Conservation (phyloP, 1,140 invertebrate species). For the Drosophila nasuta region DNA sequence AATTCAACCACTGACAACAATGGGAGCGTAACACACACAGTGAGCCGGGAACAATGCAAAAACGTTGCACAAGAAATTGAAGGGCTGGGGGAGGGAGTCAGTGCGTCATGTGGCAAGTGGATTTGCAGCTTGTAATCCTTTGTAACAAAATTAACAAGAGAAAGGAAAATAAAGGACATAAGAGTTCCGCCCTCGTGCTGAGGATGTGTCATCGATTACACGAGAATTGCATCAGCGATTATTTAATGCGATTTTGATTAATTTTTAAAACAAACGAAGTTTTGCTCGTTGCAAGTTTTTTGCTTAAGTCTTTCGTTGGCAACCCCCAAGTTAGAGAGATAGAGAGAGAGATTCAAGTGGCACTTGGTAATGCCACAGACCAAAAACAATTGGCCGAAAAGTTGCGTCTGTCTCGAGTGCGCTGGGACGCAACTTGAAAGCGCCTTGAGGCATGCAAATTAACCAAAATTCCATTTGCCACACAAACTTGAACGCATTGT, state of each 20-base stretch:
- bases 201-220: constrained; percentile 41
- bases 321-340: background rate
- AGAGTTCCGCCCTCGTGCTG: constrained; percentile 4
- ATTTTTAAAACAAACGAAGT: constrained; percentile 41
- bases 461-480: constrained; percentile 40
- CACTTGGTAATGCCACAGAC: constrained; percentile 36
- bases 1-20: constrained; percentile 53
- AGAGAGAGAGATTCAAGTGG: constrained; percentile 1
- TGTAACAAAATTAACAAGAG: constrained; percentile 25
- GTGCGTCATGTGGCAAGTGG: constrained; percentile 75
- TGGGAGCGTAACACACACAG: constrained; percentile 17
- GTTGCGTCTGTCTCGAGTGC: constrained; percentile 54
- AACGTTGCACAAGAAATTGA: constrained; percentile 3
- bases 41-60: constrained; percentile 19
- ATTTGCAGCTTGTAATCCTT: constrained; percentile 72
- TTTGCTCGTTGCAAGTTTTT: constrained; percentile 37
- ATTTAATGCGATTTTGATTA: constrained; percentile 59
- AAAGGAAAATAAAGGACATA: background rate
- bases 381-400: constrained; percentile 36
- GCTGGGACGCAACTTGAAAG: constrained; percentile 35
- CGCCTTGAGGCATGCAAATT: constrained; percentile 51
- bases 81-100: background rate
- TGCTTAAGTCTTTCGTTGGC: constrained; percentile 56
- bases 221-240: constrained; percentile 61
- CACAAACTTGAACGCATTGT: constrained; percentile 8